Evolutionary conservation across 2,888 invertebrate genomes (phyloP).

Genomic region (Thereva nobilitata): DNA sequence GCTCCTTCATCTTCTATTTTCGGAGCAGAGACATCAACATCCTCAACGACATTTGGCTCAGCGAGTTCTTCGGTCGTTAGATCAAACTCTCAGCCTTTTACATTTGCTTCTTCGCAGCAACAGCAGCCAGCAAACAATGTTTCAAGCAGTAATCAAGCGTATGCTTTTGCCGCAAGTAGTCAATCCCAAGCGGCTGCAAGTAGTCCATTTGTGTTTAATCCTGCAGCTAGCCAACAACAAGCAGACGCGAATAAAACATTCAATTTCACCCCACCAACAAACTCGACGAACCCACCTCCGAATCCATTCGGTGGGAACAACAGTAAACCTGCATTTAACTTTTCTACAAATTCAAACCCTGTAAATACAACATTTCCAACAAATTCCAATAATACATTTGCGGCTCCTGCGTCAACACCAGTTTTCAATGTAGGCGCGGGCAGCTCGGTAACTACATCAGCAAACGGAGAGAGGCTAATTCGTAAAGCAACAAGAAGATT

Average conservation of each 20-base stretch:
- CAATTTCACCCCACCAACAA: not conserved
- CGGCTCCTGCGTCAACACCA: no score
- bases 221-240: not conserved
- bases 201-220: not conserved
- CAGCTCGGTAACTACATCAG: not conserved
- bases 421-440: not conserved
- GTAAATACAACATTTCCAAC: not conserved
- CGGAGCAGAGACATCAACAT: not conserved
- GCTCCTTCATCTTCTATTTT: not conserved
- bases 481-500: constrained; percentile 20
- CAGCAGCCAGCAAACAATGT: not conserved
- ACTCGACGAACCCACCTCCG: not conserved
- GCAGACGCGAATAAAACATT: not conserved
- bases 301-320: not conserved
- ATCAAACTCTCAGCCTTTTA: not conserved
- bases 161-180: not conserved
- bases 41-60: constrained; percentile 2
- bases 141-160: not conserved
- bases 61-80: not conserved
- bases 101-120: not conserved
- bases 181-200: not conserved
- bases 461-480: constrained; percentile 11
- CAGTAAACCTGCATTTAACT: not conserved
- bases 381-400: no score
- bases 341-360: constrained; percentile 4